These are phyloP conservation scores for Habrosyne pyritoides DNA, from an alignment of 2,888 invertebrate genomes.

Conservation along the genomic window DNA sequence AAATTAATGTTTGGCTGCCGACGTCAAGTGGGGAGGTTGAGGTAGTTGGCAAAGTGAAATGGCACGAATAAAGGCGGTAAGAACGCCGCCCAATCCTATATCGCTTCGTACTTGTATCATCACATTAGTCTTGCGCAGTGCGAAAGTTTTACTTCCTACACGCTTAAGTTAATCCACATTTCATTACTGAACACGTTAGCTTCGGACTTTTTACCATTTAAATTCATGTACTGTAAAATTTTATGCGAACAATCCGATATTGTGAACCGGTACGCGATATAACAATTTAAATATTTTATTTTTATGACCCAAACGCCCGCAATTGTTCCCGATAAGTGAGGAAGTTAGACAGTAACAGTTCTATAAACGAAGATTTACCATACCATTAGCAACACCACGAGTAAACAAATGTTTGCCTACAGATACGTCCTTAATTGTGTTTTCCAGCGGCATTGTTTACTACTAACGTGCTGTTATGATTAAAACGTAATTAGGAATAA, in stretches of 20 bases:
- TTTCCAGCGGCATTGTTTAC: background rate
- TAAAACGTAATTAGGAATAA: background rate
- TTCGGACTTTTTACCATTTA: conserved; percentile 42
- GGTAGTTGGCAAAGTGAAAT: conserved; percentile 80
- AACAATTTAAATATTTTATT: conserved; percentile 49
- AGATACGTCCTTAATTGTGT: conserved; percentile 1
- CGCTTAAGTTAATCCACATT: conserved; percentile 62
- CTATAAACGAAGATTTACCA: conserved; percentile 29
- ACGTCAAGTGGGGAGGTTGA: conserved; percentile 75
- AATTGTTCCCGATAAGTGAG: conserved; percentile 35
- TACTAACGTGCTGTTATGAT: background rate
- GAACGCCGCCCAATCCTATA: conserved; percentile 71
- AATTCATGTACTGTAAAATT: conserved; percentile 44
- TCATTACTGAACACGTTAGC: conserved; percentile 53
- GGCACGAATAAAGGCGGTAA: conserved; percentile 69
- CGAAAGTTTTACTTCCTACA: conserved; percentile 48
- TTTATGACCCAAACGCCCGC: conserved; percentile 38
- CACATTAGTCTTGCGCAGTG: conserved; percentile 58
- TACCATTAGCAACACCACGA: conserved; percentile 25
- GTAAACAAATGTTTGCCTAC: conserved; percentile 6
- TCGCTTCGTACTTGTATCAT: conserved; percentile 65
- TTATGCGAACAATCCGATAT: conserved; percentile 36
- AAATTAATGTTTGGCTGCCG: conserved; percentile 82
- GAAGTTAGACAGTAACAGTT: conserved; percentile 44
- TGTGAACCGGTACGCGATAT: conserved; percentile 35